A percentile compares a stretch with the other conserved stretches of the same genome.
Conservation (phyloP, 2,113 vertebrate genomes). For the Clinocottus analis region DNA sequence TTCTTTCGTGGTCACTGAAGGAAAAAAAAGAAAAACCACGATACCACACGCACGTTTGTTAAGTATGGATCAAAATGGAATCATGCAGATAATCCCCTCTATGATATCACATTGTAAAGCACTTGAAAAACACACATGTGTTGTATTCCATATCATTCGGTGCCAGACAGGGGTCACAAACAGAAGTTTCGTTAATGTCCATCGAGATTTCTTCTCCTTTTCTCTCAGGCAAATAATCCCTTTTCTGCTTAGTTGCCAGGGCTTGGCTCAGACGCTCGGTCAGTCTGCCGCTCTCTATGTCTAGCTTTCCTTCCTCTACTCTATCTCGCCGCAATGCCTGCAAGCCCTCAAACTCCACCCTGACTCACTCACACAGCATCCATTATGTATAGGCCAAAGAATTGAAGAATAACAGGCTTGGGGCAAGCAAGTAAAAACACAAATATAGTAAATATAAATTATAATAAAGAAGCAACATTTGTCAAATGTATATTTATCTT, state of each 20-base stretch:
- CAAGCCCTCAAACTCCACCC: conserved; percentile 71
- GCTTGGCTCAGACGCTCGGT: conserved; percentile 68
- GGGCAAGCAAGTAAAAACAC: conserved; percentile 67
- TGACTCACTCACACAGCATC: conserved; percentile 76
- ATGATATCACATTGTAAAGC: neutral
- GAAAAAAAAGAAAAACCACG: neutral
- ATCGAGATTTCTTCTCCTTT: conserved; percentile 52
- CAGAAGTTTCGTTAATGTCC: conserved; percentile 43
- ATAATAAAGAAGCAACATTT: conserved; percentile 28
- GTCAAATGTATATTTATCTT: conserved; percentile 55
- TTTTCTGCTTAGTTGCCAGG: conserved; percentile 72
- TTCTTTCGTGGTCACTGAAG: neutral
- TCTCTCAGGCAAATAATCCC: conserved; percentile 62
- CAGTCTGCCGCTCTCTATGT: conserved; percentile 57
- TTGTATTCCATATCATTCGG: conserved; percentile 28
- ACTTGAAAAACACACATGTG: conserved; percentile 15
- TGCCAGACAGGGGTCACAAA: conserved; percentile 48
- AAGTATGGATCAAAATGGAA: conserved; percentile 8
- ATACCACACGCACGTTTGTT: neutral
- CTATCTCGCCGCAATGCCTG: conserved; percentile 66
- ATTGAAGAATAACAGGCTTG: conserved; percentile 76
- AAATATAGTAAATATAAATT: conserved; percentile 69
- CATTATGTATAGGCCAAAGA: conserved; percentile 82
- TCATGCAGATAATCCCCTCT: neutral
- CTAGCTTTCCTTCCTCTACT: conserved; percentile 52